Conservation (phyloP, 2,888 invertebrate genomes). For the Hirtodrosophila cameraria region DNA sequence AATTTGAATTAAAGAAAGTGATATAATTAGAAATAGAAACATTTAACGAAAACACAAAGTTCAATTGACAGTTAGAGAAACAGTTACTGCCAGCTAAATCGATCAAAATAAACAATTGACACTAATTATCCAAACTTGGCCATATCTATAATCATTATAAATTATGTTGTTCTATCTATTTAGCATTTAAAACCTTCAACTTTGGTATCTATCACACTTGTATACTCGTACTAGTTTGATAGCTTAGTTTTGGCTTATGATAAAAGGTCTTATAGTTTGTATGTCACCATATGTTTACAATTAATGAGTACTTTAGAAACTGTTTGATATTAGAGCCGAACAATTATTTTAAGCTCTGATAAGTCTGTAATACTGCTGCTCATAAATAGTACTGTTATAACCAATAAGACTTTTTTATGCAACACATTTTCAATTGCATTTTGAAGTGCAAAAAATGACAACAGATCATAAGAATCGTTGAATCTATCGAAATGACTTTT, state of each 20-base stretch:
- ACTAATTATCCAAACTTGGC: neutral
- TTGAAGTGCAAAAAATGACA: too few species aligned
- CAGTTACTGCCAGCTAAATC: too few species aligned
- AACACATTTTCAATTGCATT: neutral
- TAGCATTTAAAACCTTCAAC: constrained; percentile 4
- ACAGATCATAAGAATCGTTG: constrained; percentile 4
- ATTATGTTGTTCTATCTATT: constrained; percentile 31
- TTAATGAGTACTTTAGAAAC: neutral
- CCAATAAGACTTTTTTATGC: too few species aligned
- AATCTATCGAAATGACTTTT: constrained; percentile 15
- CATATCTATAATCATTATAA: constrained; percentile 7
- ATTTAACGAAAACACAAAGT: too few species aligned
- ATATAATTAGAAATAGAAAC: too few species aligned
- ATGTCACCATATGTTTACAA: constrained; percentile 2
- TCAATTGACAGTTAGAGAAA: too few species aligned
- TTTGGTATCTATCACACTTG: constrained; percentile 15
- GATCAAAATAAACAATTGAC: neutral
- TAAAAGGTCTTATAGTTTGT: neutral
- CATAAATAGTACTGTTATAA: too few species aligned
- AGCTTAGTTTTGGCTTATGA: constrained; percentile 14
- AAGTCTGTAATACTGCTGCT: neutral
- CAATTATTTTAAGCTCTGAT: constrained; percentile 1
- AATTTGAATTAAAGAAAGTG: too few species aligned
- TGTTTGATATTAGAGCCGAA: neutral
- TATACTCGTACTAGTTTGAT: constrained; percentile 1